These are phyloP conservation scores for Podiceps cristatus DNA, from an alignment of 2,113 vertebrate species.

Conservation along the genomic window DNA sequence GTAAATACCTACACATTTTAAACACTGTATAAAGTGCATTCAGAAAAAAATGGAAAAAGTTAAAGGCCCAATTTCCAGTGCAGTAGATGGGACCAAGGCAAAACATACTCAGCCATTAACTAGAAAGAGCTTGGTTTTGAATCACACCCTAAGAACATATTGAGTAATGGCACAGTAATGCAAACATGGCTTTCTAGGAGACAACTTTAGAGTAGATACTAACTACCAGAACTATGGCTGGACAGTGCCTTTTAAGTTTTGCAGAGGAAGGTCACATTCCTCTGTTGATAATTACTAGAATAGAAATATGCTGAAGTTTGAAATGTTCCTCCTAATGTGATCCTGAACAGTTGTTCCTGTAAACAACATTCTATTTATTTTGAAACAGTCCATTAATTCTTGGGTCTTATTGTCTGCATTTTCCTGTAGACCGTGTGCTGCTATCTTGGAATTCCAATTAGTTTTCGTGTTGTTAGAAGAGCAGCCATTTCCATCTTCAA, in stretches of 20 bases:
- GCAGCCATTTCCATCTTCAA: background rate
- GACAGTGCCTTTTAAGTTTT: background rate
- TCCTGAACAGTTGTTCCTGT: background rate
- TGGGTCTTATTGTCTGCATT: background rate
- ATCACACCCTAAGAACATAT: background rate
- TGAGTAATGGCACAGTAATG: constrained; percentile 19
- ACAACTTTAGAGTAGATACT: background rate
- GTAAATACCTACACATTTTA: background rate
- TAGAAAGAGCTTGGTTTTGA: background rate
- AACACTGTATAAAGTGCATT: constrained; percentile 46
- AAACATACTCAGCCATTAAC: background rate
- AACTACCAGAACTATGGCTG: background rate
- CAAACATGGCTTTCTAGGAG: background rate
- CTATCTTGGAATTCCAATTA: background rate
- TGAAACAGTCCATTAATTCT: background rate
- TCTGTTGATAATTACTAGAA: background rate
- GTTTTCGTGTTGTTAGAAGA: background rate
- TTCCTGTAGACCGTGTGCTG: background rate
- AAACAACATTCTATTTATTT: background rate
- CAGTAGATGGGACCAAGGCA: background rate
- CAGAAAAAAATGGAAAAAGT: background rate
- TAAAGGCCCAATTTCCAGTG: background rate
- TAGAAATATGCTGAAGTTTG: background rate
- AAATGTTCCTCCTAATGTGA: background rate
- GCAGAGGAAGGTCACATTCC: background rate